Evolutionary conservation across 1,140 invertebrate genomes (phyloP).

Genomic region (Drosophila ananassae): DNA sequence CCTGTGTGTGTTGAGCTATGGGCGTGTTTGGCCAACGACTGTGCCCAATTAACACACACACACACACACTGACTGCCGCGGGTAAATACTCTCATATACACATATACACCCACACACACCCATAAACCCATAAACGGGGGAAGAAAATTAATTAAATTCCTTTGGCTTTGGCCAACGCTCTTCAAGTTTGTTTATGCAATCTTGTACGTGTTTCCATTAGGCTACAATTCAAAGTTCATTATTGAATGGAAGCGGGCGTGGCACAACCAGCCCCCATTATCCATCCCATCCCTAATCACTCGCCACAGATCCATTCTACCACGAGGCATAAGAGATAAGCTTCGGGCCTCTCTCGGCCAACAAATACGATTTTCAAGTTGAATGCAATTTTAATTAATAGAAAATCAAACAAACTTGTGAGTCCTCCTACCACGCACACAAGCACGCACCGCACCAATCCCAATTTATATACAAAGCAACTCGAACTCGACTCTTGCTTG

Average conservation of each 20-base stretch:
- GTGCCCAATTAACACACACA: slow-evolving; percentile 59
- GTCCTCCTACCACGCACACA: slow-evolving; percentile 21
- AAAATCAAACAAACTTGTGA: slow-evolving; percentile 79
- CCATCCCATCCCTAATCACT: not conserved
- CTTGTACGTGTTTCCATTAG: slow-evolving; percentile 80
- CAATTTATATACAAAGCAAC: slow-evolving; percentile 31
- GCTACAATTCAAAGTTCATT: slow-evolving; percentile 77
- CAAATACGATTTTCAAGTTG: slow-evolving; percentile 81
- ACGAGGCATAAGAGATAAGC: slow-evolving; percentile 50
- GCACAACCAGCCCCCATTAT: not conserved
- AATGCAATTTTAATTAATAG: slow-evolving; percentile 84
- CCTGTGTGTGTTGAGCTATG: slow-evolving; percentile 26
- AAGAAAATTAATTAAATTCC: slow-evolving; percentile 75
- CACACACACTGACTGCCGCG: slow-evolving; percentile 40
- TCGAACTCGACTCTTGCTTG: slow-evolving; percentile 12
- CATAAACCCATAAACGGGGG: slow-evolving; percentile 56
- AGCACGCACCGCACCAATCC: slow-evolving; percentile 8
- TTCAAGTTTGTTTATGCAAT: slow-evolving; percentile 71
- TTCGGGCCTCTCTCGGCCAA: slow-evolving; percentile 39
- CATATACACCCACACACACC: slow-evolving; percentile 31
- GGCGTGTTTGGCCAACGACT: slow-evolving; percentile 62
- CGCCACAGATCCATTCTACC: not conserved
- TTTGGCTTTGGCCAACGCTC: slow-evolving; percentile 21
- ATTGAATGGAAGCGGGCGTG: slow-evolving; percentile 50
- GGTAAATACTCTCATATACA: slow-evolving; percentile 9